Evolutionary conservation across 2,113 vertebrate species (phyloP).

Genomic region (Xiphophorus hellerii): DNA sequence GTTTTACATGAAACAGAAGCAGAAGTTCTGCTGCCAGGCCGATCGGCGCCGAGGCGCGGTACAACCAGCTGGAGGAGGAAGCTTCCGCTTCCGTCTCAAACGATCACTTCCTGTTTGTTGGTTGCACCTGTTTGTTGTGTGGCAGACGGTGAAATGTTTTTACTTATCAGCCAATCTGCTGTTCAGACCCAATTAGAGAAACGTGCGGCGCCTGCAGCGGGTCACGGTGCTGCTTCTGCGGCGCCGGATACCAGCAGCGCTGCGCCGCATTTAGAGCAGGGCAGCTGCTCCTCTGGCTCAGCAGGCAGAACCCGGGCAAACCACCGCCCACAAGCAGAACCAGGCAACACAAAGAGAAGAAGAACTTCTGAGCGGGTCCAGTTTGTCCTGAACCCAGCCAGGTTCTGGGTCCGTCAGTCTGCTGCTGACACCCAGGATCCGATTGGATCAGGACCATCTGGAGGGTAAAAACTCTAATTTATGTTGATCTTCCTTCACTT

Average conservation of each 20-base stretch:
- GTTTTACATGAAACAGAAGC: too few species aligned
- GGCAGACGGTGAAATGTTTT: constrained; percentile 43
- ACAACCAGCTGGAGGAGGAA: constrained; percentile 30
- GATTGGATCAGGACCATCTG: too few species aligned
- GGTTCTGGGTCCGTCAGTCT: too few species aligned
- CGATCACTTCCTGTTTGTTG: constrained; percentile 59
- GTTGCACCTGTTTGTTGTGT: constrained; percentile 69
- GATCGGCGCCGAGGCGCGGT: too few species aligned
- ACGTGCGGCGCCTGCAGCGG: constrained; percentile 17
- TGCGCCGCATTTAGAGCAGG: constrained; percentile 57
- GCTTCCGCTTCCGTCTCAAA: constrained; percentile 40
- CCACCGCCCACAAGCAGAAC: not conserved
- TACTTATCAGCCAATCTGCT: constrained; percentile 70
- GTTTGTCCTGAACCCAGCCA: too few species aligned
- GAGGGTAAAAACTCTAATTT: too few species aligned
- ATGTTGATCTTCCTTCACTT: too few species aligned
- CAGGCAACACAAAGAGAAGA: not conserved
- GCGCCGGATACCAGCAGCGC: constrained; percentile 45
- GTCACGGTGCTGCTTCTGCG: constrained; percentile 10
- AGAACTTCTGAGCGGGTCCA: not conserved
- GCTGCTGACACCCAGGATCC: too few species aligned
- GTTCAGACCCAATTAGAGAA: constrained; percentile 39
- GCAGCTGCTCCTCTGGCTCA: not conserved
- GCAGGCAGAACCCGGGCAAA: not conserved
- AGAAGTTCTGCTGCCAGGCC: too few species aligned